These are phyloP conservation scores for Agrochola macilenta DNA, from an alignment of 2,888 invertebrate genomes.

Conservation along the genomic window DNA sequence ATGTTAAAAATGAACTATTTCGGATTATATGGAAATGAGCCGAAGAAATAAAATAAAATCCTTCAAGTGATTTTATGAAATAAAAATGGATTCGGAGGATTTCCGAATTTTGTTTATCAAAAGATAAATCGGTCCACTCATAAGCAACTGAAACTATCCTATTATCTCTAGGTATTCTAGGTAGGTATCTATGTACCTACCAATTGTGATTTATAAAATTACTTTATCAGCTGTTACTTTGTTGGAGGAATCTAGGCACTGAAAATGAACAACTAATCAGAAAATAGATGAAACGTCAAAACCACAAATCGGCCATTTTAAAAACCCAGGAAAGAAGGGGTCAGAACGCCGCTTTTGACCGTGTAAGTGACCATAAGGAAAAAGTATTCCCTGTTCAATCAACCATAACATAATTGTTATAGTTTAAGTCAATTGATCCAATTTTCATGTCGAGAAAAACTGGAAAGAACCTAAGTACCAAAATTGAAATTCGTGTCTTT, in stretches of 20 bases:
- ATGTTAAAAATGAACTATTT: too few species aligned
- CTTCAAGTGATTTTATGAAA: too few species aligned
- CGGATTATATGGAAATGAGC: background rate
- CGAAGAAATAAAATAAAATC: background rate
- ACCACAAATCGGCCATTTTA: constrained; percentile 29
- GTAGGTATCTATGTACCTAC: background rate
- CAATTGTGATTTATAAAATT: background rate
- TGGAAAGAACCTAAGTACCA: too few species aligned
- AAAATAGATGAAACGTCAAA: background rate
- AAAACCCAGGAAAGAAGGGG: background rate
- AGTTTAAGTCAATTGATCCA: background rate
- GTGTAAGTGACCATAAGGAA: background rate
- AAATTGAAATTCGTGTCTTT: background rate
- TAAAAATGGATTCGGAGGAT: background rate
- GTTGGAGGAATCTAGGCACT: background rate
- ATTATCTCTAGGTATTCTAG: background rate
- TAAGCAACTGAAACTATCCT: background rate
- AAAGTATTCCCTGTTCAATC: background rate
- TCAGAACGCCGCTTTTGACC: background rate
- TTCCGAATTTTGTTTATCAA: constrained; percentile 7
- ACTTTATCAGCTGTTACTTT: background rate
- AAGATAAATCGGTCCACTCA: background rate
- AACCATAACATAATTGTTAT: background rate
- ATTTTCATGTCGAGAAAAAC: background rate
- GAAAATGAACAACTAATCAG: background rate